These are phyloP conservation scores for Lasioglossum villosulum DNA, from an alignment of 2,888 invertebrate genomes.

Conservation along the genomic window DNA sequence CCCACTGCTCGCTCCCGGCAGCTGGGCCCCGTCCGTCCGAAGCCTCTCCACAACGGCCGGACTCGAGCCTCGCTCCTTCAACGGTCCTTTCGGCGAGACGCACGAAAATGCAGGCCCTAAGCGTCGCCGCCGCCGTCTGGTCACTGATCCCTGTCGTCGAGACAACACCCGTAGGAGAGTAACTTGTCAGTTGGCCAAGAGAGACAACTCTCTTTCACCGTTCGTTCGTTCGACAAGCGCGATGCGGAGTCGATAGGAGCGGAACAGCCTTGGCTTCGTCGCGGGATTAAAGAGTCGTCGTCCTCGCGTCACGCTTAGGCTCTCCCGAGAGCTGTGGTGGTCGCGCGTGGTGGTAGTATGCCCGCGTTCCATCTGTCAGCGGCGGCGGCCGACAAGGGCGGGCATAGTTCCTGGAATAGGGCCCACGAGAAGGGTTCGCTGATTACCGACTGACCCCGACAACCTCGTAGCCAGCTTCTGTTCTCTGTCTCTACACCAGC, in stretches of 20 bases:
- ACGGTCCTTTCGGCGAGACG: constrained; percentile 14
- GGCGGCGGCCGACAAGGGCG: constrained; percentile 1
- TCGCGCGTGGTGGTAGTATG: constrained; percentile 31
- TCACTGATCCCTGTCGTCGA: constrained; percentile 1
- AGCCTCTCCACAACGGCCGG: constrained; percentile 30
- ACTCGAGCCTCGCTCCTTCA: constrained; percentile 43
- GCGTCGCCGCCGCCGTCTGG: background rate
- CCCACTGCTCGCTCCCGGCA: background rate
- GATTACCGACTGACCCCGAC: background rate
- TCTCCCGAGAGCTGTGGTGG: constrained; percentile 15
- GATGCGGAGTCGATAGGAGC: background rate
- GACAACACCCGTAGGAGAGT: background rate
- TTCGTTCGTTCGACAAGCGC: background rate
- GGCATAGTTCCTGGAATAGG: constrained; percentile 30
- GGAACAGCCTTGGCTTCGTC: constrained; percentile 39
- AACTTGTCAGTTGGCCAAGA: background rate
- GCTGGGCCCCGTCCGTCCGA: constrained; percentile 32
- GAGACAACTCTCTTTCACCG: background rate
- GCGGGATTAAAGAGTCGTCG: constrained; percentile 55
- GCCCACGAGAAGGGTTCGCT: background rate
- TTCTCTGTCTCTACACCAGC: background rate
- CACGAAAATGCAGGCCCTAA: background rate
- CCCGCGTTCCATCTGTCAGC: constrained; percentile 69
- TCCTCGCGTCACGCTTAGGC: constrained; percentile 34
- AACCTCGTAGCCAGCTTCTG: background rate